Conservation (phyloP, 2,113 vertebrate genomes). For the Todiramphus chloris region DNA sequence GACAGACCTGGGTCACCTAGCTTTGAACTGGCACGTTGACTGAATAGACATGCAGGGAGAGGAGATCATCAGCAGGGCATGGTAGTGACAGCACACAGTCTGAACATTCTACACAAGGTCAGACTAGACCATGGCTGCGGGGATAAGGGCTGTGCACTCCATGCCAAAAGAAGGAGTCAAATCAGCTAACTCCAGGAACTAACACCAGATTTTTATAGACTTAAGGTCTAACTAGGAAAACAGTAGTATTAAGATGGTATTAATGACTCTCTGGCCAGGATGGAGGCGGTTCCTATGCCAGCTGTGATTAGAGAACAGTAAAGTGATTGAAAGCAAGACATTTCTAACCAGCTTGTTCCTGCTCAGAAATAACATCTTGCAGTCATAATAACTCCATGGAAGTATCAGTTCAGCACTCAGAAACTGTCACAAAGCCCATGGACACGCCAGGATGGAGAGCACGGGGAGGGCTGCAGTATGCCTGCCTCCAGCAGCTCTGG, state of each 20-base stretch:
- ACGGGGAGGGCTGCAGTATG: not conserved
- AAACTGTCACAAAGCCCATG: not conserved
- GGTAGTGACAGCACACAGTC: not conserved
- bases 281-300: fast-evolving
- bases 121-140: not conserved
- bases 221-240: not conserved
- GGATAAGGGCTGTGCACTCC: not conserved
- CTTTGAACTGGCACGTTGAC: not conserved
- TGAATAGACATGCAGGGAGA: not conserved
- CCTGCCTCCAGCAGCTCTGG: fast-evolving
- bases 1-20: not conserved
- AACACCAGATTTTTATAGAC: not conserved
- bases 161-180: not conserved
- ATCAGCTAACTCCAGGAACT: not conserved
- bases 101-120: too few relatives aligned
- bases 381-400: not conserved
- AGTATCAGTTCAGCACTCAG: fast-evolving
- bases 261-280: not conserved
- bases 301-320: not conserved
- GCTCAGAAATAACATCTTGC: not conserved
- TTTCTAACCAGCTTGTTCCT: not conserved
- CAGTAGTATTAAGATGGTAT: not conserved
- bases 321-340: not conserved
- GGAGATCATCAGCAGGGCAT: not conserved
- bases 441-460: not conserved